Conservation (phyloP, 2,113 vertebrate genomes). For the Brevimyrus niger region DNA sequence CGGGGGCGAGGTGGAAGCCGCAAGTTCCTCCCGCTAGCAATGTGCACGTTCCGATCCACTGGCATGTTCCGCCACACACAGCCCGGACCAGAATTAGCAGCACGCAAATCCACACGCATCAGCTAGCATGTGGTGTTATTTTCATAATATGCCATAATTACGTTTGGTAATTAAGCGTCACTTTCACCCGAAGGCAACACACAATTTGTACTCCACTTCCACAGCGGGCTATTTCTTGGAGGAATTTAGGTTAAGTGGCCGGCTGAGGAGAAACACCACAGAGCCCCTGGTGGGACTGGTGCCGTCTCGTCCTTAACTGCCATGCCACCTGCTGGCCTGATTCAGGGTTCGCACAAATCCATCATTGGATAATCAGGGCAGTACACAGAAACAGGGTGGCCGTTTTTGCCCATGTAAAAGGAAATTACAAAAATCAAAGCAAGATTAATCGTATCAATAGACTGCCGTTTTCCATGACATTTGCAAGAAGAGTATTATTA, state of each 20-base stretch:
- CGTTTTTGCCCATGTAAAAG: background rate
- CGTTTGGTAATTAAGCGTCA: background rate
- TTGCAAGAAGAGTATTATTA: background rate
- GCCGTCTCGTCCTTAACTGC: background rate
- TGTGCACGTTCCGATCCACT: background rate
- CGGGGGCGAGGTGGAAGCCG: background rate
- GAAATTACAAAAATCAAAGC: background rate
- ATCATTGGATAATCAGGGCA: background rate
- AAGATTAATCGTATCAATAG: background rate
- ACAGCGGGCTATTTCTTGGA: background rate
- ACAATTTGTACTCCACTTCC: background rate
- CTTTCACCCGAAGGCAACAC: background rate
- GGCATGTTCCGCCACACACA: background rate
- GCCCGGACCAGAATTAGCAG: background rate
- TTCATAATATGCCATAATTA: background rate
- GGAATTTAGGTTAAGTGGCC: background rate
- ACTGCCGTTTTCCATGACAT: background rate
- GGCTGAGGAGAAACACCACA: background rate
- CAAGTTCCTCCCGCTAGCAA: background rate
- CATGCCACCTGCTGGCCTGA: background rate
- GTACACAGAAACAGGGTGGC: background rate
- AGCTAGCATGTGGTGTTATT: background rate
- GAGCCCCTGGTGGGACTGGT: background rate
- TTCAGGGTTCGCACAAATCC: background rate
- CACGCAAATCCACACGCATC: background rate